phyloP scores from a whole-genome alignment of 92 coral and sea anemone species.

The Umimayanthus chanpuru region DNA sequence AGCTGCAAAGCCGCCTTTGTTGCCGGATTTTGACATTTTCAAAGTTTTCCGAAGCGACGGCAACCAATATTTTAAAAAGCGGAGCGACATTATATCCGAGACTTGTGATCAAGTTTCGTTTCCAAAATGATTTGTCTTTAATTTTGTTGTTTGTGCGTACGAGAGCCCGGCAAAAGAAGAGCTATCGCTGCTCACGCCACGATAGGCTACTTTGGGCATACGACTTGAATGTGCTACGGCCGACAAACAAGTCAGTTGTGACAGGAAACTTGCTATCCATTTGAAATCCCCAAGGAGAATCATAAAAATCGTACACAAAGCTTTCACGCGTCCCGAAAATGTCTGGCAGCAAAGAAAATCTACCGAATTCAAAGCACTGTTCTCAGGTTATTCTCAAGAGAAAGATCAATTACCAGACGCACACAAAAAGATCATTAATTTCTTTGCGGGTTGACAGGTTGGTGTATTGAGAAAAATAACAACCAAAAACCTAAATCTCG shows the following conservation, averaged over 20 bases:
- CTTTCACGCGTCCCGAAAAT: neutral
- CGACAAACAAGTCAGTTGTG: neutral
- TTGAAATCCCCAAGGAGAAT: neutral
- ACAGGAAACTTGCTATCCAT: neutral
- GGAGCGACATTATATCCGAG: neutral
- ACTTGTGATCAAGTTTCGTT: neutral
- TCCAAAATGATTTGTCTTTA: neutral
- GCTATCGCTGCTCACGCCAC: neutral
- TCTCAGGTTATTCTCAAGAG: neutral
- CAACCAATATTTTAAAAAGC: neutral
- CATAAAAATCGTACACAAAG: neutral
- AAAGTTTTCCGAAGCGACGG: neutral
- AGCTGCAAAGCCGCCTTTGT: constrained; percentile 34
- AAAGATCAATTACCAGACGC: constrained; percentile 7
- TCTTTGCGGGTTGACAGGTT: constrained; percentile 16
- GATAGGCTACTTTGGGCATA: neutral
- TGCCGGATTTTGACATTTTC: neutral
- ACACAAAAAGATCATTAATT: constrained; percentile 15
- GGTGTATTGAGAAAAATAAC: constrained; percentile 1
- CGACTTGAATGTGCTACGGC: neutral
- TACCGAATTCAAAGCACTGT: neutral
- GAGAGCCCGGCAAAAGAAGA: neutral
- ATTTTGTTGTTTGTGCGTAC: neutral
- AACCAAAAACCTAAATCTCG: neutral
- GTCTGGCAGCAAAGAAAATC: neutral